Evolutionary conservation across 2,888 invertebrate species (phyloP).

Genomic region (Clepsis dumicolana): DNA sequence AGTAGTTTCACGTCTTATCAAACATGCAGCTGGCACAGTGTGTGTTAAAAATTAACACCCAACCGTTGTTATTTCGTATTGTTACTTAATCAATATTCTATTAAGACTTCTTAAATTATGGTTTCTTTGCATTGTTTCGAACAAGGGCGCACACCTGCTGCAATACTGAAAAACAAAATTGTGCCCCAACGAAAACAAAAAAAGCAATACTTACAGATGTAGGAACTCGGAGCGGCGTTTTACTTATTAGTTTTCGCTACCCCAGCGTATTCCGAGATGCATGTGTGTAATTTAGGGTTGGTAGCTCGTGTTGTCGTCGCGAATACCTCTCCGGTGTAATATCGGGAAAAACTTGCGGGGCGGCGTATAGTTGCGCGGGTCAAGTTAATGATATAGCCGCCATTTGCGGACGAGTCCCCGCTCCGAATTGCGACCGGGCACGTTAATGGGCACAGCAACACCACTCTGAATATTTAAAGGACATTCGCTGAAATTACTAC

Average conservation of each 20-base stretch:
- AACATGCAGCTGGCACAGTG: background rate
- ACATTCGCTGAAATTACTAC: slow-evolving; percentile 85
- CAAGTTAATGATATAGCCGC: slow-evolving; percentile 85
- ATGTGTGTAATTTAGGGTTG: slow-evolving; percentile 53
- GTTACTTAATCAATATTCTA: slow-evolving; percentile 8
- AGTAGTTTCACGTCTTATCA: slow-evolving; percentile 58
- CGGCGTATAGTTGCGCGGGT: slow-evolving; percentile 81
- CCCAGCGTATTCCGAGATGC: slow-evolving; percentile 50
- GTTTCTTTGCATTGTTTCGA: slow-evolving; percentile 5
- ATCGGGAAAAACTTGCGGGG: slow-evolving; percentile 82
- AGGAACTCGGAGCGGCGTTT: slow-evolving; percentile 30
- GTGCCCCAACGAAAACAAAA: slow-evolving; percentile 32
- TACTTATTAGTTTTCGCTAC: slow-evolving; percentile 49
- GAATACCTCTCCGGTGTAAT: slow-evolving; percentile 78
- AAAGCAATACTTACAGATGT: slow-evolving; percentile 38
- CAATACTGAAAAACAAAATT: slow-evolving; percentile 32
- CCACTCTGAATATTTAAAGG: slow-evolving; percentile 85
- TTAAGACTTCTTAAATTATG: background rate
- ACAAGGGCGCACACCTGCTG: slow-evolving; percentile 31
- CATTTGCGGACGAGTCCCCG: slow-evolving; percentile 82
- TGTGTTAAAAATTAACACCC: background rate
- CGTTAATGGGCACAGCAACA: slow-evolving; percentile 83
- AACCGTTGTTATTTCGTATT: background rate
- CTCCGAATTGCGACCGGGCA: slow-evolving; percentile 81
- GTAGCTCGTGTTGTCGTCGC: slow-evolving; percentile 63